Evolutionary conservation across 2,888 invertebrate species (phyloP).

Genomic region (Phania funesta): DNA sequence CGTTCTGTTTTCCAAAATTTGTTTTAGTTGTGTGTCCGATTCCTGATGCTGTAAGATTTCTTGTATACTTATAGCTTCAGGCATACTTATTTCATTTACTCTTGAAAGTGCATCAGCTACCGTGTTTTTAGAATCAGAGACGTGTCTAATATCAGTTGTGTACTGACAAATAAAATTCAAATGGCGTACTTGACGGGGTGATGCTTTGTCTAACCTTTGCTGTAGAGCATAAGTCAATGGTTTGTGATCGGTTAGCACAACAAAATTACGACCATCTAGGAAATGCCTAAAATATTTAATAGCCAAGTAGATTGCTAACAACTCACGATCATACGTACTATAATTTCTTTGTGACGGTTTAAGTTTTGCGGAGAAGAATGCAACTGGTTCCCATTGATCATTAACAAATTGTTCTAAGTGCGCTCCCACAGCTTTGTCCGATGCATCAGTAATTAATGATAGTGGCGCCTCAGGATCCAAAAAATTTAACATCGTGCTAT

Average conservation of each 20-base stretch:
- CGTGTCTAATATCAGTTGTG: conserved; percentile 71
- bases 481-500: conserved; percentile 17
- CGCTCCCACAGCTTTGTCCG: conserved; percentile 52
- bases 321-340: conserved; percentile 59
- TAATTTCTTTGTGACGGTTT: conserved; percentile 41
- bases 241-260: conserved; percentile 30
- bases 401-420: conserved; percentile 58
- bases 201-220: conserved; percentile 22
- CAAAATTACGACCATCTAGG: conserved; percentile 3
- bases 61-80: neutral
- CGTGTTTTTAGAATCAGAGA: conserved; percentile 13
- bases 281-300: conserved; percentile 33
- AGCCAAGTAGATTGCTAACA: conserved; percentile 42
- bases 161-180: conserved; percentile 11
- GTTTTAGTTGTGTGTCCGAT: neutral
- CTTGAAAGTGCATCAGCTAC: conserved; percentile 11
- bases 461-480: conserved; percentile 28
- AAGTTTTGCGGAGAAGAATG: conserved; percentile 51
- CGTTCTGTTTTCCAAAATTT: neutral
- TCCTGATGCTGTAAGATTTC: conserved; percentile 1
- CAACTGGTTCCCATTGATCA: conserved; percentile 49
- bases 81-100: neutral
- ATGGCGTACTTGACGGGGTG: conserved; percentile 7
- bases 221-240: conserved; percentile 18
- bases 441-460: conserved; percentile 39